Conservation (phyloP, 2,888 invertebrate genomes). For the Hydrotaea cyrtoneurina region DNA sequence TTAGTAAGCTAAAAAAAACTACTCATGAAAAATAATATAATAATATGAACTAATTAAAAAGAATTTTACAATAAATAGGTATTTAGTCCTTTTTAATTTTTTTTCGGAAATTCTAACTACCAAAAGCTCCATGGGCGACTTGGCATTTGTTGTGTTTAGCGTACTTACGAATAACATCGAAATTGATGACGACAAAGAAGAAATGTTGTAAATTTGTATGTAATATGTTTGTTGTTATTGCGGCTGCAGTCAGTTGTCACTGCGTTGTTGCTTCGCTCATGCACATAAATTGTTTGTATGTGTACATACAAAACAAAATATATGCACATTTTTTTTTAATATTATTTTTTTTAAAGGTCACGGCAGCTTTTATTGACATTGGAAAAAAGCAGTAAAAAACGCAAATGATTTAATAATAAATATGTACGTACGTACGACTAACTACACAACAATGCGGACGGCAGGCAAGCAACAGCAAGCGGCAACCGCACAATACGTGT, state of each 20-base stretch:
- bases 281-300: not conserved
- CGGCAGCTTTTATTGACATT: conserved; percentile 67
- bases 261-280: not conserved
- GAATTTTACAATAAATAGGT: too few relatives aligned
- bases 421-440: not conserved
- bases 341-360: conserved; percentile 61
- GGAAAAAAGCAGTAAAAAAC: conserved; percentile 48
- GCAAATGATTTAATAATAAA: conserved; percentile 34
- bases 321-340: conserved; percentile 31
- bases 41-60: too few relatives aligned
- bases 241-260: not conserved
- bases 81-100: too few relatives aligned
- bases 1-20: too few relatives aligned
- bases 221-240: not conserved
- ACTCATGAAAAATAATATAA: too few relatives aligned
- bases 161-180: too few relatives aligned
- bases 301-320: conserved; percentile 3
- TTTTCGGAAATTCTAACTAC: too few relatives aligned
- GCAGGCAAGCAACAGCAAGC: not conserved
- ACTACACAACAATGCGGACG: not conserved
- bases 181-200: not conserved
- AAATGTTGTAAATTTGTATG: not conserved
- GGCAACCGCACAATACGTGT: not conserved
- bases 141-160: too few relatives aligned
- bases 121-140: too few relatives aligned